These are phyloP conservation scores for Aphis gossypii DNA, from an alignment of 1,140 invertebrate species.

Conservation along the genomic window DNA sequence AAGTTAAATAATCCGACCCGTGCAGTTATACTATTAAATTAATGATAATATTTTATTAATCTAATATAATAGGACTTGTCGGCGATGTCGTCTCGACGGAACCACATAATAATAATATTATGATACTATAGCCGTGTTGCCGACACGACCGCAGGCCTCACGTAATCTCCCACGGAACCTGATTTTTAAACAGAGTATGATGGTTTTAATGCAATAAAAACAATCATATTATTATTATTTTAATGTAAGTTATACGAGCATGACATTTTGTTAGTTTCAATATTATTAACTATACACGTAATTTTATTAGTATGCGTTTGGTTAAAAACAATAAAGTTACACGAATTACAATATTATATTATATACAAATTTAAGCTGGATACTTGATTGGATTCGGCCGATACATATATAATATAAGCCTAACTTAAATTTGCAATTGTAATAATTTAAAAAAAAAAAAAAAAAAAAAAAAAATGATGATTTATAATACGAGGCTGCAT, in stretches of 20 bases:
- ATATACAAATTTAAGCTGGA: background rate
- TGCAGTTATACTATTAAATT: background rate
- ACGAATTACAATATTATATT: background rate
- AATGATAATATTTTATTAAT: background rate
- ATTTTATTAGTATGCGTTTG: background rate
- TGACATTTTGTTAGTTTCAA: background rate
- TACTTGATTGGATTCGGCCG: background rate
- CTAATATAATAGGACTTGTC: background rate
- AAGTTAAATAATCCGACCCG: background rate
- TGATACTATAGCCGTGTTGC: no score
- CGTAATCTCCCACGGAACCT: background rate
- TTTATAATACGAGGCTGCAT: background rate
- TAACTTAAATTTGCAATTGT: background rate
- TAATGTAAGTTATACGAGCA: no score
- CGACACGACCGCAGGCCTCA: background rate
- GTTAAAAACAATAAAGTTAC: background rate
- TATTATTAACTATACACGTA: background rate
- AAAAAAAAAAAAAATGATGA: background rate
- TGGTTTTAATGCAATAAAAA: background rate
- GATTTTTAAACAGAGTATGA: background rate
- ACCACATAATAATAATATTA: no score
- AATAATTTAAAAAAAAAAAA: background rate
- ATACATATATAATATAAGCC: background rate
- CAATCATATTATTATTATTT: background rate
- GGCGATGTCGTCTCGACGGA: background rate